Evolutionary conservation across 2,113 vertebrate genomes (phyloP), one percentile per base, ranked within the genome.

Genomic region (Triplophysa siluroides): DNA sequence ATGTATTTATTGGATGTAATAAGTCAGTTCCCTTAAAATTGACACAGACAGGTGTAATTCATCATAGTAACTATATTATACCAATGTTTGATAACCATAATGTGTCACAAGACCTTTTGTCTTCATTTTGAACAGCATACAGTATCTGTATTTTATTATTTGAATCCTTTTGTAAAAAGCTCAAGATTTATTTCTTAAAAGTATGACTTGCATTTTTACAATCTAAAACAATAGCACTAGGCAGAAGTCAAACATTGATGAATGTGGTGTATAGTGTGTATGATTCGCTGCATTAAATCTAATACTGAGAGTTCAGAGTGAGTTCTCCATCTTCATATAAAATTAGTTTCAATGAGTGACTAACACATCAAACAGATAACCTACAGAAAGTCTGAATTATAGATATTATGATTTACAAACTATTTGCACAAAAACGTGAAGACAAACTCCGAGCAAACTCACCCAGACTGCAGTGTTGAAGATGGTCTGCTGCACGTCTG

Each of bases 381-480:
- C 43, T 10, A 58, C 19, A 21, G n/a, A n/a, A 21, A n/a, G 54
- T 58, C 54, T n/a, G n/a, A 9, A 16, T 58, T n/a, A 9, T 8
- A 21, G 19, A 58, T n/a, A 58, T 58, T 3, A 10, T 58, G 54
- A 21, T n/a, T 23, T 70, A 2, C 4, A 70, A 73, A n/a, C 29
- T 23, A n/a, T 43, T 41, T 56, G 4, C 54, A 43, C 38, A 23
- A 41, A 8, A 74, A 43, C 11, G 54, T 61, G 54, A 43, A 14
- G 8, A 61, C 54, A 10, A 23, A 74, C n/a, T 24, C 33, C 9
- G 33, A 60, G 71, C 11, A 74, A 60, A 74, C 71, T 74, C 54
- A 74, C 71, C 71, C 33, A 74, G 33, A 74, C 71, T 60, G 71
- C n/a, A 2, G 54, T 23, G 71, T 43, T 58, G 26, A 12, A 71